These are phyloP conservation scores for Girardia tigrina DNA, from an alignment of 2,888 invertebrate genomes.

Conservation along the genomic window DNA sequence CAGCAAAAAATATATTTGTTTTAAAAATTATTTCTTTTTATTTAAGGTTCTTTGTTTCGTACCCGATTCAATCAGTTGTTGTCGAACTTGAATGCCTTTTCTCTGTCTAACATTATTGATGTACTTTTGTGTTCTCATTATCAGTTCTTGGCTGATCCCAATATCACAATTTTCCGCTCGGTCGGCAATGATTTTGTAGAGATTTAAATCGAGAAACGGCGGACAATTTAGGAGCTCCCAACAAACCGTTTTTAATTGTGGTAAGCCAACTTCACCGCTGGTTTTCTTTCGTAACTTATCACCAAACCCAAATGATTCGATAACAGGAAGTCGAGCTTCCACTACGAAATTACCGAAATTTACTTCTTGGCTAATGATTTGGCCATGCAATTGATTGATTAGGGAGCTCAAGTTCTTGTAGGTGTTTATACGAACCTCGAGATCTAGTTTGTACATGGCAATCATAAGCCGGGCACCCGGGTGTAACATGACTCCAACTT, in stretches of 20 bases:
- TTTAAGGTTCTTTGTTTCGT: conserved; percentile 92
- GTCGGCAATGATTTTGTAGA: not conserved
- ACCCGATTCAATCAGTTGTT: conserved; percentile 80
- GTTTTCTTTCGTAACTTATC: conserved; percentile 84
- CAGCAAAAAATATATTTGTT: not conserved
- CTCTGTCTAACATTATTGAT: conserved; percentile 76
- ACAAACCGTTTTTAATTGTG: conserved; percentile 85
- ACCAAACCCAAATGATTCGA: conserved; percentile 88
- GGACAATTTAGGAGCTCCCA: conserved; percentile 72
- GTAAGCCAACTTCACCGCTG: conserved; percentile 74
- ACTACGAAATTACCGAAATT: conserved; percentile 82
- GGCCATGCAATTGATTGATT: conserved; percentile 70
- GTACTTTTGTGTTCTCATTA: conserved; percentile 53
- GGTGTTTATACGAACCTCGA: conserved; percentile 12
- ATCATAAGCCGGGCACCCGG: conserved; percentile 15
- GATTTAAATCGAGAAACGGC: conserved; percentile 83
- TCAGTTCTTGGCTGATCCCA: conserved; percentile 51
- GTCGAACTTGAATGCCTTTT: conserved; percentile 78
- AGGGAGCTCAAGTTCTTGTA: conserved; percentile 61
- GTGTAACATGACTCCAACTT: not conserved
- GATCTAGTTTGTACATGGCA: conserved; percentile 7
- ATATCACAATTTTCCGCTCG: conserved; percentile 57
- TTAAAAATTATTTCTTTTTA: conserved; percentile 56
- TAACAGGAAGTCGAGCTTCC: conserved; percentile 74
- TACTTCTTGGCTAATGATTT: conserved; percentile 73